A percentile compares a stretch with the other conserved stretches of the same genome.
These are phyloP conservation scores for Apotomis capreana DNA, from an alignment of 2,888 invertebrate species.

Conservation along the genomic window DNA sequence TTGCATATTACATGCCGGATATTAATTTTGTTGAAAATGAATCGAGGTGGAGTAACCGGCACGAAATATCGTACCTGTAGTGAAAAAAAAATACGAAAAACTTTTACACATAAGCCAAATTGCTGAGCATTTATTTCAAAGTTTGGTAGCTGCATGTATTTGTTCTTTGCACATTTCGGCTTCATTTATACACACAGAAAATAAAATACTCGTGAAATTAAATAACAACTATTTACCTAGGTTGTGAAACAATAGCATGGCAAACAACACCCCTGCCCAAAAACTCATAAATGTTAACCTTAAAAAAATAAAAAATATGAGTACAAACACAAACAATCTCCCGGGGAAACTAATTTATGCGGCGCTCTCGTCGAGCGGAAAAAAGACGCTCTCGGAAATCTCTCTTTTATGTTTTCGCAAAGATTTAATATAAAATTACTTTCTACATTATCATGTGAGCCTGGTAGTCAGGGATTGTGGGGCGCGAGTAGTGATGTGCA, in stretches of 20 bases:
- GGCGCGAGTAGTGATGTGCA: constrained; percentile 18
- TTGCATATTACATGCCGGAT: constrained; percentile 55
- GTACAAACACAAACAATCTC: constrained; percentile 76
- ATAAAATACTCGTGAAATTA: background rate
- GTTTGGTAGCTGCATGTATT: background rate
- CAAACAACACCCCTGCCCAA: constrained; percentile 54
- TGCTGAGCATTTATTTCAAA: background rate
- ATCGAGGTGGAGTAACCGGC: background rate
- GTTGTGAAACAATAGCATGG: constrained; percentile 46
- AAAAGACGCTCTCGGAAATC: constrained; percentile 66
- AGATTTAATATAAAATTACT: constrained; percentile 82
- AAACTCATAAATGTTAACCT: constrained; percentile 77
- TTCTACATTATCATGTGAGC: constrained; percentile 78
- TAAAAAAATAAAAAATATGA: constrained; percentile 64
- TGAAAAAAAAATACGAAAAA: background rate
- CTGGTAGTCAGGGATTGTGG: constrained; percentile 51
- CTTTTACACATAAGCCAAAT: background rate
- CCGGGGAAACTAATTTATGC: constrained; percentile 80
- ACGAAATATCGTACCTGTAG: background rate
- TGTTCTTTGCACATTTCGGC: background rate
- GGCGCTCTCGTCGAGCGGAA: constrained; percentile 66
- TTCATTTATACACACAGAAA: background rate
- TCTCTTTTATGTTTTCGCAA: constrained; percentile 79
- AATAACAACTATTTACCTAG: constrained; percentile 11
- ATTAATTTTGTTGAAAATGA: constrained; percentile 18